Percentiles rank a stretch among this genome's conserved stretches.
Evolutionary conservation across 1,140 invertebrate species (phyloP).

Genomic region (Drosophila setifemur): DNA sequence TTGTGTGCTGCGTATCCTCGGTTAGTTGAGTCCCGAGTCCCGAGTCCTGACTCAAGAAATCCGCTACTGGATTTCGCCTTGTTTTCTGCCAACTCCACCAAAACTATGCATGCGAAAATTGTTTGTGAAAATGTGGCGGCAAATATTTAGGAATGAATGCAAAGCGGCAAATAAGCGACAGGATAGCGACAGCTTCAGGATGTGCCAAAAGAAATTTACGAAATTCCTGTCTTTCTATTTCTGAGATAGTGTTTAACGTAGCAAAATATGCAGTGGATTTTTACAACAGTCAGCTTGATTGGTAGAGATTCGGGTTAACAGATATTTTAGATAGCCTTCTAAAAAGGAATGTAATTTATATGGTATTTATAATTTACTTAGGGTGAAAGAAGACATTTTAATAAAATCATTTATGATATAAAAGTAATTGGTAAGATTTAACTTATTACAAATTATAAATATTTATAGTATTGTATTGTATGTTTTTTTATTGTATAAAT

Average conservation of each 20-base stretch:
- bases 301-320: too few relatives aligned
- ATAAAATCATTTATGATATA: too few relatives aligned
- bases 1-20: slow-evolving; percentile 20
- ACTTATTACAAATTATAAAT: too few relatives aligned
- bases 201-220: slow-evolving; percentile 41
- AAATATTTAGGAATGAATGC: slow-evolving; percentile 76
- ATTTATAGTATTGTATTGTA: too few relatives aligned
- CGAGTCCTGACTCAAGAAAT: slow-evolving; percentile 48
- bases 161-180: slow-evolving; percentile 70
- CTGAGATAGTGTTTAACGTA: neutral
- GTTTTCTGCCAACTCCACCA: slow-evolving; percentile 36
- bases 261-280: neutral
- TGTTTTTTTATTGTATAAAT: too few relatives aligned
- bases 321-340: too few relatives aligned
- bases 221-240: slow-evolving; percentile 19
- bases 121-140: slow-evolving; percentile 69
- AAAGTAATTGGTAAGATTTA: too few relatives aligned
- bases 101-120: slow-evolving; percentile 70
- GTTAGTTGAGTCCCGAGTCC: slow-evolving; percentile 36
- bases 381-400: too few relatives aligned
- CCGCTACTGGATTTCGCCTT: slow-evolving; percentile 29
- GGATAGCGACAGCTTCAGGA: slow-evolving; percentile 45
- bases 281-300: neutral
- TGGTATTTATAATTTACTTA: too few relatives aligned
- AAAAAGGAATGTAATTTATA: neutral